Percentiles rank a stretch among this genome's conserved stretches.
phyloP scores from a whole-genome alignment of 2,113 vertebrate genomes.

The Ardeotis arabs region DNA sequence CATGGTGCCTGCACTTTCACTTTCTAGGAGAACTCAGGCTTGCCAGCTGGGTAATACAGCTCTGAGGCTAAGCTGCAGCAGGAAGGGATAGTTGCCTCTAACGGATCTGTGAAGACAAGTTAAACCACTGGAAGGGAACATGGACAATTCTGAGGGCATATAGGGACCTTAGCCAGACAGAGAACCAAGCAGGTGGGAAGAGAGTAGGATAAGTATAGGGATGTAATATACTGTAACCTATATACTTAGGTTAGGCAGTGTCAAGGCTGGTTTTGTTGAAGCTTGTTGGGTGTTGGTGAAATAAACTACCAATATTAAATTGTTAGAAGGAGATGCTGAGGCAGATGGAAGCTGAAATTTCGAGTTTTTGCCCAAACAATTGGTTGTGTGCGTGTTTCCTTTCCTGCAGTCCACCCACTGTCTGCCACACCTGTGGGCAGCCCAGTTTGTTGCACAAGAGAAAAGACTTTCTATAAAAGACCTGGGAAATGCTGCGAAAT shows the following conservation, averaged over 20 bases:
- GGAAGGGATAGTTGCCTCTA: neutral
- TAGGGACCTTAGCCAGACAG: neutral
- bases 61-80: neutral
- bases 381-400: neutral
- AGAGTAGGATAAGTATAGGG: neutral
- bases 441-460: neutral
- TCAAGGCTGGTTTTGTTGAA: neutral
- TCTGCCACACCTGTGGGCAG: neutral
- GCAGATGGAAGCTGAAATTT: neutral
- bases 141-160: neutral
- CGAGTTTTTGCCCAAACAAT: neutral
- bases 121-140: neutral
- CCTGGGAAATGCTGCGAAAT: neutral
- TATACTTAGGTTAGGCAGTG: neutral
- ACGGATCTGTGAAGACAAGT: neutral
- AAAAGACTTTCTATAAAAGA: neutral
- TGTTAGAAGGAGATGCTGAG: neutral
- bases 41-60: neutral
- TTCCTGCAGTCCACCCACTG: neutral
- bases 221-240: neutral
- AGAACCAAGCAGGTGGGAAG: neutral
- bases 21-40: neutral
- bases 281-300: neutral
- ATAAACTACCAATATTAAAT: neutral
- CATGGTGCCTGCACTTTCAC: neutral